Base-by-base conservation (phyloP, 2,888 invertebrate species). In the Ormyrus nitidulus region DNA sequence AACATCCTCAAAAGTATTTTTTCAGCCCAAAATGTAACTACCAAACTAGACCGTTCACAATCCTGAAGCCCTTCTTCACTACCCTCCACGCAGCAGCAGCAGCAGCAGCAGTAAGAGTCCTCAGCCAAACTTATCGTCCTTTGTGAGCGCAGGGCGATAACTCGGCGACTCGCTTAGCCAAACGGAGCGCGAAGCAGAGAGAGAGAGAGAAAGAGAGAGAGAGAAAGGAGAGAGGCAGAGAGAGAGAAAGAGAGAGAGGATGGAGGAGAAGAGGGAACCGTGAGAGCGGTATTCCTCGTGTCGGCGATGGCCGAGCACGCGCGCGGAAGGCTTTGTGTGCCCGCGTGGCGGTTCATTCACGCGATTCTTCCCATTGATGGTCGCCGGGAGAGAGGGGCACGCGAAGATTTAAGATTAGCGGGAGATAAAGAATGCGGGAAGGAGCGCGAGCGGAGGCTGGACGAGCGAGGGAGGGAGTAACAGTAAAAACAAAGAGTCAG, bases 291-390 rank as follows among this genome's bases (percentile, higher is more conserved):
- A 89, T 90, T 89, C 88, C 85, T 84, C 80, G 79, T 83, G 84
- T 81, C 84, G 79, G 75, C 77, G 84, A 70, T 56, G 73, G 79
- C 58, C 81, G 77, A 11, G n/a, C 71, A 79, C 34, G 64, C 34
- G 64, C 61, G 56, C 61, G 77, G 78, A 83, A 83, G 83, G 83
- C 85, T 86, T 85, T 86, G 86, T 86, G 81, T 82, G 83, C 83
- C 11, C 56, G 84, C 66, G 59, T 53, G 71, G 66, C 77, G 82
- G 87, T 90, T 89, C 89, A 90, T 90, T 90, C 89, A 89, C 89
- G 88, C 87, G 86, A 85, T 84, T 86, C 88, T 86, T 86, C 83
- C 85, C 90, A 90, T 90, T 90, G 90, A 90, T 90, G 89, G 84
- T 79, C 82, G 83, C 77, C 83, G 77, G 79, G 77, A 77, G 83